Conservation (phyloP, 2,797 vertebrate genomes). For the Enteromius viviparus region DNA sequence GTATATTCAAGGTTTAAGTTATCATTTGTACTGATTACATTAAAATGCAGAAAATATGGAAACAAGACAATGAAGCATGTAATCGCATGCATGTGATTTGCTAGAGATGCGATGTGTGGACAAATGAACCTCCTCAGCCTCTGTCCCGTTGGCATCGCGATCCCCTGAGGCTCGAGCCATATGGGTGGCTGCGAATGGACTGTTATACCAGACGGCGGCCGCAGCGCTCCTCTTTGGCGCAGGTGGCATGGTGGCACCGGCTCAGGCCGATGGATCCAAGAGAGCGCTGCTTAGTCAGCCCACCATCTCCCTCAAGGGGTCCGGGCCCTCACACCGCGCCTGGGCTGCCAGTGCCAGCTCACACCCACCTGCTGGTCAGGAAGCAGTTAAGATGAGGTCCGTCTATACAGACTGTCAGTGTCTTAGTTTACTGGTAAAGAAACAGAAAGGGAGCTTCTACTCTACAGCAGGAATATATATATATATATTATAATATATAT, state of each 20-base stretch:
- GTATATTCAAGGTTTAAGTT: slow-evolving; percentile 9
- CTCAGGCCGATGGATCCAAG: slow-evolving; percentile 52
- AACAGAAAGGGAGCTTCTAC: not conserved
- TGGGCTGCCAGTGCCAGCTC: slow-evolving; percentile 56
- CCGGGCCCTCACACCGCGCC: slow-evolving; percentile 60
- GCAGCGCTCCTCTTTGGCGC: slow-evolving; percentile 60
- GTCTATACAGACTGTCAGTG: not conserved
- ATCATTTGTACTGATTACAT: not conserved
- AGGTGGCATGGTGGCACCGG: slow-evolving; percentile 53
- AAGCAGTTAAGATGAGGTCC: slow-evolving; percentile 14
- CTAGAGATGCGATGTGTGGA: slow-evolving; percentile 29
- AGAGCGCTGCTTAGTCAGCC: slow-evolving; percentile 68
- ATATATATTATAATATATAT: no score
- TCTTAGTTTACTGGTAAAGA: slow-evolving; percentile 14
- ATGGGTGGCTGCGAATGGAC: slow-evolving; percentile 61
- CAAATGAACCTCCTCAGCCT: slow-evolving; percentile 49
- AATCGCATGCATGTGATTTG: slow-evolving; percentile 34
- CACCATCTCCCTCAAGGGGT: slow-evolving; percentile 64
- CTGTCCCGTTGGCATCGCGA: slow-evolving; percentile 44
- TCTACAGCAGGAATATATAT: not conserved
- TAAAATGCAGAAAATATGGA: slow-evolving; percentile 6
- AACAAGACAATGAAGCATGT: slow-evolving; percentile 33
- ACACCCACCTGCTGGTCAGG: slow-evolving; percentile 52
- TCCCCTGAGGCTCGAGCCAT: slow-evolving; percentile 60
- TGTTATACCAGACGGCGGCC: slow-evolving; percentile 61